phyloP scores from a whole-genome alignment of 92 coral and sea anemone species.

The Palythoa grandiflora region DNA sequence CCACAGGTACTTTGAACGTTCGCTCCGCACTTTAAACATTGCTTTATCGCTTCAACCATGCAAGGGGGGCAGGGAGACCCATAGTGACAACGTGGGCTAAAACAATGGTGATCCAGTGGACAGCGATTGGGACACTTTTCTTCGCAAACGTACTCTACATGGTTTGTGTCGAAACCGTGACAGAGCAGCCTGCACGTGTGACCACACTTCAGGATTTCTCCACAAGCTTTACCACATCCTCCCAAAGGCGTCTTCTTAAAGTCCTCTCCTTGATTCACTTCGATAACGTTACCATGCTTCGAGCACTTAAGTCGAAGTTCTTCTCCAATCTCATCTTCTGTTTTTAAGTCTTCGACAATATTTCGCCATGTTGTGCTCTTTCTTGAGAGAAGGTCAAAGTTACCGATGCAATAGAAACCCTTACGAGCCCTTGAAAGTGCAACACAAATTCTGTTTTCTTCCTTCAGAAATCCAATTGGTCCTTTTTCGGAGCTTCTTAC shows the following conservation, averaged over 20 bases:
- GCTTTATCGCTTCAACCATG: constrained; percentile 17
- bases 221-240: constrained; percentile 64
- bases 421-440: constrained; percentile 64
- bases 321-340: constrained; percentile 48
- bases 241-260: constrained; percentile 65
- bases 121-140: constrained; percentile 56
- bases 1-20: constrained; percentile 53
- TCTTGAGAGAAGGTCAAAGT: constrained; percentile 57
- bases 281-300: constrained; percentile 50
- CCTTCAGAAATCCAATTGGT: constrained; percentile 56
- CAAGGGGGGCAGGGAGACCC: constrained; percentile 65
- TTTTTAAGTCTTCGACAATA: constrained; percentile 50
- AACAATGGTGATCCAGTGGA: constrained; percentile 51
- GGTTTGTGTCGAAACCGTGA: constrained; percentile 58
- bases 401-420: constrained; percentile 62
- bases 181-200: constrained; percentile 73
- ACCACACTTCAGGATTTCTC: constrained; percentile 65
- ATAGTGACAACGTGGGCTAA: constrained; percentile 66
- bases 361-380: constrained; percentile 54
- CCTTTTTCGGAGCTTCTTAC: constrained; percentile 56
- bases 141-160: constrained; percentile 39
- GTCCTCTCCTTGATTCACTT: constrained; percentile 59
- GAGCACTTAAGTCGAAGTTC: constrained; percentile 58
- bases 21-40: constrained; percentile 66
- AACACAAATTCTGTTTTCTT: constrained; percentile 64